Conservation (phyloP, 2,113 vertebrate species). For the Tauraco erythrolophus region DNA sequence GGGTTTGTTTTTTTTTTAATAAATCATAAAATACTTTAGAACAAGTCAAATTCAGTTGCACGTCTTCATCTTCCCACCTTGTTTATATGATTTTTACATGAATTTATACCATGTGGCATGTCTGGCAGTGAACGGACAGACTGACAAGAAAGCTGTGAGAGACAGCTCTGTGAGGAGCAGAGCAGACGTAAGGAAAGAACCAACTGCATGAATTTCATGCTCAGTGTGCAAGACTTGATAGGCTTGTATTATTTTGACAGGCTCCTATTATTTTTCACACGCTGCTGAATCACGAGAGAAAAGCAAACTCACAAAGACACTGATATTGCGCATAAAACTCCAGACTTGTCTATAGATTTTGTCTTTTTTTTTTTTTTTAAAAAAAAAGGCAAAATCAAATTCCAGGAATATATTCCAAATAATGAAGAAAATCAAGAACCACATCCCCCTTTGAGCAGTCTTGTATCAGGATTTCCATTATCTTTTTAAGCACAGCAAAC, state of each 20-base stretch:
- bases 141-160: background rate
- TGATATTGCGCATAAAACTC: background rate
- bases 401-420: background rate
- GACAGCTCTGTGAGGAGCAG: background rate
- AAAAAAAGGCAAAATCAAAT: background rate
- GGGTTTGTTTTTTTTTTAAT: background rate
- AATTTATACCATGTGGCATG: background rate
- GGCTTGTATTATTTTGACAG: background rate
- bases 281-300: background rate
- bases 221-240: conserved; percentile 20
- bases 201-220: conserved; percentile 7
- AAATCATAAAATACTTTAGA: background rate
- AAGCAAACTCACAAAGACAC: background rate
- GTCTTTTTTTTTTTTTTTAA: background rate
- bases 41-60: background rate
- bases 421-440: background rate
- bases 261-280: background rate
- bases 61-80: background rate
- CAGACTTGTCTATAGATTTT: background rate
- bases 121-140: background rate
- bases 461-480: background rate
- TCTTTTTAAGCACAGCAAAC: background rate
- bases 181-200: conserved; percentile 13
- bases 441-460: background rate
- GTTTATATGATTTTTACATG: background rate